Base-by-base conservation (phyloP, 2,113 vertebrate genomes). In the Oryzias woworae region DNA sequence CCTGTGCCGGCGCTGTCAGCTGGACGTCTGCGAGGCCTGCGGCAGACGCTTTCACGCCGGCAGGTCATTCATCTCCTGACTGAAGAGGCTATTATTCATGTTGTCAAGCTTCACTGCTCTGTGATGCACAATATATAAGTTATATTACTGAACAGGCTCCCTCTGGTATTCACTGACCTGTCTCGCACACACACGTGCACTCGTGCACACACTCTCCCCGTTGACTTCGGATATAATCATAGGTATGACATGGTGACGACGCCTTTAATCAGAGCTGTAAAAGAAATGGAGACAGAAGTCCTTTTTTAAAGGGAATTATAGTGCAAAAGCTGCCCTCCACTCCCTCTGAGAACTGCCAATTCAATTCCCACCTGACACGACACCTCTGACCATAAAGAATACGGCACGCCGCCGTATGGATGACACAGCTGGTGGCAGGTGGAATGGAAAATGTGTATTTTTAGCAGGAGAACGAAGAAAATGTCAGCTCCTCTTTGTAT, bases 221-320 rank as follows among this genome's bases (percentile, higher is more conserved):
- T 43, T 76, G 62, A 69, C 80, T 73, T 71, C 76, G 62, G 43
- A 80, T 18, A 69, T 81, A 82, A 81, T 85, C 82, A 77, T 52
- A 70, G 80, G 77, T 71, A 71, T 77, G 80, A 76, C 80, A 78
- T 43, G 13, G 64, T 16, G 70, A 70, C 20, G 71, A 74, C 50
- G 50, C 66, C 82, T 81, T 80, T 80, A 73, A 80, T 84, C 78
- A 82, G 74, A 84, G 62, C 79, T 76, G 79, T 45, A 63, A 68
- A 67, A 60, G 66, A 78, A 73, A 82, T 18, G 31, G 28, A 73
- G 61, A 56, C 50, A 55, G 62, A 71, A 26, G 54, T 77, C 60
- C 56, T 57, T 59, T 66, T 61, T 52, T 31, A 1, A 8, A 71
- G 51, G 63, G 42, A 57, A 62, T 68, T 66, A 77, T 59, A 66